Percentiles rank a stretch among this genome's conserved stretches.
Conservation (phyloP, 2,113 vertebrate species). For the Hyla sarda region DNA sequence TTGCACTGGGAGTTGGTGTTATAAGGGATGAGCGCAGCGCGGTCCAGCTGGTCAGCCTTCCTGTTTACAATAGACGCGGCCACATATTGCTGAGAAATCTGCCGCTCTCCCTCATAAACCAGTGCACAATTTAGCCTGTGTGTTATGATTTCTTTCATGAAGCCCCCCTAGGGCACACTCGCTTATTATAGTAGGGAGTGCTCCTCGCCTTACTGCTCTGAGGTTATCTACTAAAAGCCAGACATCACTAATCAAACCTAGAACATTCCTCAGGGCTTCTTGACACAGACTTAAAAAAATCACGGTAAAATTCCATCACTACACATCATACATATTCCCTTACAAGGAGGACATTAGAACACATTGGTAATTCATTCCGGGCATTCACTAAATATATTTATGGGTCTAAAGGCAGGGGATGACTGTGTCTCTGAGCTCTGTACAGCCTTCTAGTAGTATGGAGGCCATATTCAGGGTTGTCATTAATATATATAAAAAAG, state of each 20-base stretch:
- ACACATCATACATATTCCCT: neutral
- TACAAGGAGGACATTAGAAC: neutral
- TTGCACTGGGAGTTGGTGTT: constrained; percentile 65
- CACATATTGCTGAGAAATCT: constrained; percentile 56
- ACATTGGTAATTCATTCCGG: neutral
- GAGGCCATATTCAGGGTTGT: no score
- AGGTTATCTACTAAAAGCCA: constrained; percentile 7
- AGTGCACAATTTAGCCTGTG: constrained; percentile 12
- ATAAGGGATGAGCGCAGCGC: constrained; percentile 69
- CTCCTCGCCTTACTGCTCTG: neutral
- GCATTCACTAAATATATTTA: constrained; percentile 1
- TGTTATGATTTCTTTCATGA: constrained; percentile 29
- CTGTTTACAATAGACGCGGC: constrained; percentile 66
- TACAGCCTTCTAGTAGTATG: no score
- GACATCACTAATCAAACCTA: neutral
- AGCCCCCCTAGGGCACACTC: neutral
- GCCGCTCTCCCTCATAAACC: constrained; percentile 32
- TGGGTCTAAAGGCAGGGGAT: neutral
- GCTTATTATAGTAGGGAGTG: constrained; percentile 13
- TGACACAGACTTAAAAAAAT: neutral
- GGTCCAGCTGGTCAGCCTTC: constrained; percentile 60
- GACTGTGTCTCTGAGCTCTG: no score
- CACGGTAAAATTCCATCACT: neutral
- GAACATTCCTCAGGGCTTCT: neutral
- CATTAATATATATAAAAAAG: no score